These are phyloP conservation scores for Trachymyrmex cornetzi DNA, from an alignment of 1,140 invertebrate species.

Conservation along the genomic window DNA sequence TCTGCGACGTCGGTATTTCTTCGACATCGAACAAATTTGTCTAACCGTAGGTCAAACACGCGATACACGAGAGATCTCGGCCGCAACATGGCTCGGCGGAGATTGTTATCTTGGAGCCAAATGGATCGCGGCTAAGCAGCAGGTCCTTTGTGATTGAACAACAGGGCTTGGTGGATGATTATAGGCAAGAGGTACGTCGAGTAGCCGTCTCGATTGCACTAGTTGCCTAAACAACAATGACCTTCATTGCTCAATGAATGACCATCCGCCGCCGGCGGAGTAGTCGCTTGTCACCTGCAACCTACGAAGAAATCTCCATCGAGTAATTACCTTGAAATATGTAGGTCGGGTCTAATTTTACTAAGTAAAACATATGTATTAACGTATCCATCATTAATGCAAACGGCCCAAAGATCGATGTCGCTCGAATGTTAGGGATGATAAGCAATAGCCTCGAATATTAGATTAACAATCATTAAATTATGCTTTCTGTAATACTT, in stretches of 20 bases:
- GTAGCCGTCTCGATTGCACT: constrained; percentile 60
- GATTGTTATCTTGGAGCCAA: constrained; percentile 65
- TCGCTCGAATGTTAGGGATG: not conserved
- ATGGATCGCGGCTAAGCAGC: constrained; percentile 61
- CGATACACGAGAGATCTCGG: constrained; percentile 31
- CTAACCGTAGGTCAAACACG: constrained; percentile 14
- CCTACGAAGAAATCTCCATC: constrained; percentile 64
- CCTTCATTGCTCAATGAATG: constrained; percentile 73
- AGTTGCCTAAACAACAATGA: constrained; percentile 71
- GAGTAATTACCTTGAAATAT: constrained; percentile 38
- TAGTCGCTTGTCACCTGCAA: constrained; percentile 73
- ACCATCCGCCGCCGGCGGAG: constrained; percentile 62
- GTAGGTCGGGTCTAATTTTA: constrained; percentile 47
- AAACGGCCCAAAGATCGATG: not conserved
- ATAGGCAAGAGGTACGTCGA: constrained; percentile 55
- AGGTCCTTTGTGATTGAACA: constrained; percentile 69
- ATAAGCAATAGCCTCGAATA: not conserved
- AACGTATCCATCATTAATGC: not conserved
- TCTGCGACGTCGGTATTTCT: constrained; percentile 42
- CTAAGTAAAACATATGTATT: not conserved
- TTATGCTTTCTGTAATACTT: not conserved
- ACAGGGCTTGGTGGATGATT: constrained; percentile 68
- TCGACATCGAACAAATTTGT: constrained; percentile 43
- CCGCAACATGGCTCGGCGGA: constrained; percentile 35
- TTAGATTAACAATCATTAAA: not conserved